Percentiles rank a stretch among this genome's conserved stretches.
Evolutionary conservation across 2,888 invertebrate genomes (phyloP).

Genomic region (Sepiola atlantica): DNA sequence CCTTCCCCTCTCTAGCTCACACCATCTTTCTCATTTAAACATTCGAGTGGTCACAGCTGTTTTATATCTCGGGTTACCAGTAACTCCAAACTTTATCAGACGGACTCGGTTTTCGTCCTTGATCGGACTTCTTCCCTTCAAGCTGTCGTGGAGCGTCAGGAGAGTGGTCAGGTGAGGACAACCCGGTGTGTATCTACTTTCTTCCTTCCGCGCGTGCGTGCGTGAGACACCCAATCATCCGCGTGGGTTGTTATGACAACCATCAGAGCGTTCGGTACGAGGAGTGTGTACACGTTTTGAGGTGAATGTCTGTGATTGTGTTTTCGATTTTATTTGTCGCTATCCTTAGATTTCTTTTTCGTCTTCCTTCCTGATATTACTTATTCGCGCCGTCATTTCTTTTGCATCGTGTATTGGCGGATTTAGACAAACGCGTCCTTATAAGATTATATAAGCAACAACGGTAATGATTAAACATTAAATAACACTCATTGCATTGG

Average conservation of each 20-base stretch:
- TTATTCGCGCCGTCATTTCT: too few relatives aligned
- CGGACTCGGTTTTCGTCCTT: background rate
- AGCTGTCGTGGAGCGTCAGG: background rate
- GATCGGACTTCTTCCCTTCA: constrained; percentile 8
- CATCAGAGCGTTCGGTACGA: background rate
- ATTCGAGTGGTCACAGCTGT: background rate
- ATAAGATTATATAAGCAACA: too few relatives aligned
- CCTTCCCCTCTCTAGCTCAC: background rate
- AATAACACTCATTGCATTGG: too few relatives aligned
- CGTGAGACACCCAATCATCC: background rate
- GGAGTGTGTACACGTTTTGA: background rate
- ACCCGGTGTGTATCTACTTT: background rate
- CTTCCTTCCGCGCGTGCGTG: constrained; percentile 20
- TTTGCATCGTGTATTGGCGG: too few relatives aligned
- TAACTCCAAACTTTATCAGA: background rate
- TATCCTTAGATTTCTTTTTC: background rate
- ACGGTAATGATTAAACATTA: too few relatives aligned
- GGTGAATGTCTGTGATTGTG: background rate
- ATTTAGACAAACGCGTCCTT: too few relatives aligned
- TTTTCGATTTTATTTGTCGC: background rate
- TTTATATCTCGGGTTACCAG: background rate
- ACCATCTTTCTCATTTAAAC: background rate
- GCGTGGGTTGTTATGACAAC: background rate
- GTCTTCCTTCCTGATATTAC: background rate
- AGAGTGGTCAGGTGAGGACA: background rate